Conservation (phyloP, 2,797 vertebrate species). For the Dryobates pubescens region DNA sequence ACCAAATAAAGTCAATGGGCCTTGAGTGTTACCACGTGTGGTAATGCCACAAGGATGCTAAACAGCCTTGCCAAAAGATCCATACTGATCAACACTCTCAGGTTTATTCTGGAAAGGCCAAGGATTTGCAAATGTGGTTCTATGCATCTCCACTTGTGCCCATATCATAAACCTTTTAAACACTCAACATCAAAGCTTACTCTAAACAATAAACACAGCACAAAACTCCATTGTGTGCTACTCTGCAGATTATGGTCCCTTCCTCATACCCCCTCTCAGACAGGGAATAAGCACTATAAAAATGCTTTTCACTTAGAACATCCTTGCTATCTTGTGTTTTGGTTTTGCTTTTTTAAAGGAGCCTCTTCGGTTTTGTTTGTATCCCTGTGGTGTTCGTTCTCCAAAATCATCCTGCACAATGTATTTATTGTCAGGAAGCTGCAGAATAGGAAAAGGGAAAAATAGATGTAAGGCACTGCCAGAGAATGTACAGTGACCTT, state of each 20-base stretch:
- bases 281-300: not conserved
- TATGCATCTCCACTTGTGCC: not conserved
- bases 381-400: not conserved
- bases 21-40: not conserved
- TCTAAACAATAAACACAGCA: not conserved
- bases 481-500: not conserved
- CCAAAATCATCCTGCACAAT: not conserved
- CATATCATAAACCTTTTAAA: not conserved
- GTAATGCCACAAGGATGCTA: not conserved
- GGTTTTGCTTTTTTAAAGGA: not conserved
- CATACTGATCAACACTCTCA: not conserved
- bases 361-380: not conserved
- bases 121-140: not conserved
- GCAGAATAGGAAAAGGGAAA: not conserved
- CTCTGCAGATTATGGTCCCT: not conserved
- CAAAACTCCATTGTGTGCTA: not conserved
- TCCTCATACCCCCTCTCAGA: not conserved
- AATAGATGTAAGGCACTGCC: not conserved
- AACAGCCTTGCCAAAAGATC: not conserved
- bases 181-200: not conserved
- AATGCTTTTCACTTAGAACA: not conserved
- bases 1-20: not conserved
- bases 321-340: too few species aligned
- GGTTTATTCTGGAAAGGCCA: not conserved
- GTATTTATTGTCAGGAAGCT: not conserved